Conservation (phyloP, 2,113 vertebrate genomes). For the Asarcornis scutulata region DNA sequence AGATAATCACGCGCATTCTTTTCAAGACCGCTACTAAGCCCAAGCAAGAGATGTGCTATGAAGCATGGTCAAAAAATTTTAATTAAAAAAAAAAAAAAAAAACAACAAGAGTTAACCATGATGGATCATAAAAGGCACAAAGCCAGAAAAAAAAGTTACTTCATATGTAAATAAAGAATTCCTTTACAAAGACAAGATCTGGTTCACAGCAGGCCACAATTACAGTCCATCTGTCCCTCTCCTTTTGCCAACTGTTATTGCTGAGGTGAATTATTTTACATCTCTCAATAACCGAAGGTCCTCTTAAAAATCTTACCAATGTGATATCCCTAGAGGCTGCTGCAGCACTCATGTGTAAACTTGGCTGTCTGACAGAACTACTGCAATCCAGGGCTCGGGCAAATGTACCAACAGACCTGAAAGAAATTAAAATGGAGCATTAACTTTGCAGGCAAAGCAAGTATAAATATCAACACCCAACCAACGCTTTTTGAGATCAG, state of each 20-base stretch:
- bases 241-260: neutral
- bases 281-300: neutral
- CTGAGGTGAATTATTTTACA: neutral
- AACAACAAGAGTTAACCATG: neutral
- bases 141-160: conserved; percentile 26
- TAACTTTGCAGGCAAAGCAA: neutral
- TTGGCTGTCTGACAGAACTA: conserved; percentile 85
- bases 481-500: neutral
- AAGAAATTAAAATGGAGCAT: neutral
- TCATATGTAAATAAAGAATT: conserved; percentile 38
- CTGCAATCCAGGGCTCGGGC: conserved; percentile 85
- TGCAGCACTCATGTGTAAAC: conserved; percentile 86
- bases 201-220: conserved; percentile 46
- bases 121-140: neutral
- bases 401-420: conserved; percentile 84
- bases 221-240: conserved; percentile 40
- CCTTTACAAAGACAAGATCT: conserved; percentile 6
- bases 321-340: conserved; percentile 87
- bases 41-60: neutral
- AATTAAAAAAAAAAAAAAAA: neutral
- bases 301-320: conserved; percentile 71
- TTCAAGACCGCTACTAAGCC: neutral
- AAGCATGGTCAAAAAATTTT: neutral
- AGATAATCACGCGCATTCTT: neutral
- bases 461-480: neutral